phyloP scores from a whole-genome alignment of 2,888 invertebrate species.

The Torymus tubicola region DNA sequence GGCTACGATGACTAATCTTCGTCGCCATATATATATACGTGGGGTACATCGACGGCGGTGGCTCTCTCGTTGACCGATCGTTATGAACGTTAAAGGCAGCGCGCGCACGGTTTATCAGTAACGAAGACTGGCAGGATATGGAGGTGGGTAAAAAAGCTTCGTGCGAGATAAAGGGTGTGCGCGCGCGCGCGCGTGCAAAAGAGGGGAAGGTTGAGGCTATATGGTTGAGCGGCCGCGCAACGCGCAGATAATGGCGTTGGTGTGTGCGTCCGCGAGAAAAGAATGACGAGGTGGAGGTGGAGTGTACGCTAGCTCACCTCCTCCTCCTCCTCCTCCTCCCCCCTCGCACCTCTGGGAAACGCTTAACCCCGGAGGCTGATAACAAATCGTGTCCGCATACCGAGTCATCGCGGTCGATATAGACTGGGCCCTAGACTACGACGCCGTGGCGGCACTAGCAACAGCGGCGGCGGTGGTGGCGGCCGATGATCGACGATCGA shows the following conservation, averaged over 20 bases:
- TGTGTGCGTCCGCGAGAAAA: constrained; percentile 43
- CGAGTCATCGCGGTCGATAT: constrained; percentile 57
- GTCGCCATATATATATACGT: constrained; percentile 44
- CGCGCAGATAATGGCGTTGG: constrained; percentile 38
- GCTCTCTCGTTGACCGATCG: constrained; percentile 71
- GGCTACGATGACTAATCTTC: constrained; percentile 71
- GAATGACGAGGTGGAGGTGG: constrained; percentile 43
- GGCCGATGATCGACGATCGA: constrained; percentile 68
- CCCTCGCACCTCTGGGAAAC: constrained; percentile 65
- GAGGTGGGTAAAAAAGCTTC: constrained; percentile 47
- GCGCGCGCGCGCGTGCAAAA: constrained; percentile 35
- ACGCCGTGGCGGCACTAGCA: constrained; percentile 16
- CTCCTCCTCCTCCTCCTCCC: too few species aligned
- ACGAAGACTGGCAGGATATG: constrained; percentile 58
- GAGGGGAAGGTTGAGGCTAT: constrained; percentile 39
- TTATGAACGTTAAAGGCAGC: constrained; percentile 63
- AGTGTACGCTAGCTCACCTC: background rate
- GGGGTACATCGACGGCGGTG: constrained; percentile 53
- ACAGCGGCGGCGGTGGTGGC: constrained; percentile 35
- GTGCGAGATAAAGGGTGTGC: constrained; percentile 38
- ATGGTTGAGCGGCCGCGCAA: constrained; percentile 3
- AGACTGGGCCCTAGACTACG: constrained; percentile 17
- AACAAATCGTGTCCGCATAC: constrained; percentile 73
- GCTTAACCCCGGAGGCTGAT: constrained; percentile 69
- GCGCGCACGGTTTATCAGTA: constrained; percentile 38